Percentiles rank a stretch among this genome's conserved stretches.
phyloP scores from a whole-genome alignment of 2,888 invertebrate species.

The Drosophila fulvimacula region DNA sequence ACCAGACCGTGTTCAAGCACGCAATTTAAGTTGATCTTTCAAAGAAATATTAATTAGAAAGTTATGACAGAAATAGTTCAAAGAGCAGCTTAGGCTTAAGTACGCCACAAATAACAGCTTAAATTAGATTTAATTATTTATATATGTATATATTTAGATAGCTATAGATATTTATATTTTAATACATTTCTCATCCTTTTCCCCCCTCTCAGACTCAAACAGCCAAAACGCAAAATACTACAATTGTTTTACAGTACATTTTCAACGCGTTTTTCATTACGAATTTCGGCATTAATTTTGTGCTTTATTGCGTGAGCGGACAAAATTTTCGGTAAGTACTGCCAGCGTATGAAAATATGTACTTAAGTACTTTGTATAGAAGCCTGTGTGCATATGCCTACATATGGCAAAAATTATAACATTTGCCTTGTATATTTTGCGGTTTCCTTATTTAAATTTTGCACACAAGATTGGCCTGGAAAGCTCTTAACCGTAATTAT shows the following conservation, averaged over 20 bases:
- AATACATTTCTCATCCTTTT: not conserved
- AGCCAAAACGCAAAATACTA: slow-evolving; percentile 83
- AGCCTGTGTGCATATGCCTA: not conserved
- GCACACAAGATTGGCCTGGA: not conserved
- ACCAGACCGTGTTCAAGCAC: not conserved
- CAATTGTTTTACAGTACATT: slow-evolving; percentile 88
- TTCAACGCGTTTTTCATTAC: slow-evolving; percentile 90
- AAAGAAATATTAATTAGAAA: not conserved
- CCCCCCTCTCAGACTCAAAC: slow-evolving; percentile 82
- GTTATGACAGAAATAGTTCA: slow-evolving; percentile 11
- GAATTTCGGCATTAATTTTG: slow-evolving; percentile 93
- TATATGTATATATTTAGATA: not conserved
- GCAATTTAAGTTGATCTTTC: not conserved
- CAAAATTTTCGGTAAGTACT: slow-evolving; percentile 89
- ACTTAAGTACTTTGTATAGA: not conserved
- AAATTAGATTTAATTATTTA: not conserved
- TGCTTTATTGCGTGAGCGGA: slow-evolving; percentile 92
- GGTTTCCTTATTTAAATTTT: slow-evolving; percentile 1
- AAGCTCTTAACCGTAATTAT: slow-evolving; percentile 22
- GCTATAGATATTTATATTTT: not conserved
- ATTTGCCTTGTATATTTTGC: slow-evolving; percentile 6
- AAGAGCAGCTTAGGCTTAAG: not conserved
- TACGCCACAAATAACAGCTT: not conserved
- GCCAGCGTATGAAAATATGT: not conserved
- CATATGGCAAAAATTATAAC: not conserved